Percentiles rank a stretch among this genome's conserved stretches.
These are phyloP conservation scores for Aplidium turbinatum DNA, from an alignment of 23 tunicate species.

Conservation along the genomic window DNA sequence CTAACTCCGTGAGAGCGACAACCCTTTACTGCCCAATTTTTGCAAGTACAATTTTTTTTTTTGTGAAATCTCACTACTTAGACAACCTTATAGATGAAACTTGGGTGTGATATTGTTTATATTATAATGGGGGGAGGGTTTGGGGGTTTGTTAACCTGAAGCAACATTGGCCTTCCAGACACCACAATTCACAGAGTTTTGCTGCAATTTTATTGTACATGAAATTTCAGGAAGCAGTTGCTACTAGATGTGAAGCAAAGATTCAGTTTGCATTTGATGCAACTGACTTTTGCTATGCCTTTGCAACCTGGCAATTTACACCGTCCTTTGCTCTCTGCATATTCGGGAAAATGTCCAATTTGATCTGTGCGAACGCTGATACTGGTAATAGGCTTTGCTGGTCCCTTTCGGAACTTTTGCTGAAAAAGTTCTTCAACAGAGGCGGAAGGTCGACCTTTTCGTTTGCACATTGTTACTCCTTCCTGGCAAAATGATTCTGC, in stretches of 20 bases:
- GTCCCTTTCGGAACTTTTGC: background rate
- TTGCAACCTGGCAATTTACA: constrained; percentile 19
- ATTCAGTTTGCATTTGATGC: constrained; percentile 1
- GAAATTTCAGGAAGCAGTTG: constrained; percentile 14
- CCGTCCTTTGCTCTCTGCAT: constrained; percentile 1
- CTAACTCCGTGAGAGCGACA: too few relatives aligned
- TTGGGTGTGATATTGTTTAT: too few relatives aligned
- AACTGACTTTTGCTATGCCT: constrained; percentile 1
- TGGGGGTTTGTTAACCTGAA: too few relatives aligned
- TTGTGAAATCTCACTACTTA: too few relatives aligned
- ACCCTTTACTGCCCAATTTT: too few relatives aligned
- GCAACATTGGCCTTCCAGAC: too few relatives aligned
- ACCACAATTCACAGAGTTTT: too few relatives aligned
- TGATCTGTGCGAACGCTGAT: background rate
- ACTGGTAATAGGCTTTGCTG: background rate
- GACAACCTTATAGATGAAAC: too few relatives aligned
- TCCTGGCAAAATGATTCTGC: constrained; percentile 2
- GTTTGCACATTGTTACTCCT: background rate
- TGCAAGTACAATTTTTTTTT: too few relatives aligned
- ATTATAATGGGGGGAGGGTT: too few relatives aligned
- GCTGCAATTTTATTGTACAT: constrained; percentile 10
- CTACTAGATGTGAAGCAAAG: background rate
- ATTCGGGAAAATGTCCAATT: constrained; percentile 7
- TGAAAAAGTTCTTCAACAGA: background rate
- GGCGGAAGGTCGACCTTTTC: constrained; percentile 3